phyloP scores from a whole-genome alignment of 2,113 vertebrate genomes.

The Electrona antarctica region DNA sequence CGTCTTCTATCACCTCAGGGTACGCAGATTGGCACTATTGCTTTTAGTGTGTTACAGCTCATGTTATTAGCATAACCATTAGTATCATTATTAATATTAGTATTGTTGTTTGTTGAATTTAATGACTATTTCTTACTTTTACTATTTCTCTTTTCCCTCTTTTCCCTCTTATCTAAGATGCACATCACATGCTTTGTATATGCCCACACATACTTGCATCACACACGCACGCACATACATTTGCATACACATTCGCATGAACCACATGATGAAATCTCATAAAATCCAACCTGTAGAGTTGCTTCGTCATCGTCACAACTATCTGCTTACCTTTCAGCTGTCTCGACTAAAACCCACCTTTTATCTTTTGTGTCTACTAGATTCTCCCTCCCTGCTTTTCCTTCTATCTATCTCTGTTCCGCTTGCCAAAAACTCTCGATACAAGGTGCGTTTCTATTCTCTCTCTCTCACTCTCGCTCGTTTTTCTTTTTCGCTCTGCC shows the following conservation, averaged over 20 bases:
- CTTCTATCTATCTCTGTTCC: conserved; percentile 65
- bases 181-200: background rate
- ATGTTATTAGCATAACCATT: background rate
- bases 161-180: conserved; percentile 13
- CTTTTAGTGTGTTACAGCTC: background rate
- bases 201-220: background rate
- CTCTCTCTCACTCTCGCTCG: conserved; percentile 18
- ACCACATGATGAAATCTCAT: conserved; percentile 18
- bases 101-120: background rate
- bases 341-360: conserved; percentile 75
- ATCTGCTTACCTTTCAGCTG: conserved; percentile 46
- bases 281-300: conserved; percentile 13
- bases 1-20: conserved; percentile 94
- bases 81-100: background rate
- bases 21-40: conserved; percentile 49
- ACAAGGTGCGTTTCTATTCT: conserved; percentile 60
- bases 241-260: conserved; percentile 9
- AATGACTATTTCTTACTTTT: background rate
- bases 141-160: background rate
- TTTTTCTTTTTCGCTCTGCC: conserved; percentile 33
- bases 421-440: conserved; percentile 63
- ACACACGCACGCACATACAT: background rate
- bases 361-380: conserved; percentile 60
- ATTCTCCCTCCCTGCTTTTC: conserved; percentile 52
- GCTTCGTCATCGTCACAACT: conserved; percentile 42